Evolutionary conservation across 1,140 invertebrate genomes (phyloP).

Genomic region (Pseudachorutes palmiensis): DNA sequence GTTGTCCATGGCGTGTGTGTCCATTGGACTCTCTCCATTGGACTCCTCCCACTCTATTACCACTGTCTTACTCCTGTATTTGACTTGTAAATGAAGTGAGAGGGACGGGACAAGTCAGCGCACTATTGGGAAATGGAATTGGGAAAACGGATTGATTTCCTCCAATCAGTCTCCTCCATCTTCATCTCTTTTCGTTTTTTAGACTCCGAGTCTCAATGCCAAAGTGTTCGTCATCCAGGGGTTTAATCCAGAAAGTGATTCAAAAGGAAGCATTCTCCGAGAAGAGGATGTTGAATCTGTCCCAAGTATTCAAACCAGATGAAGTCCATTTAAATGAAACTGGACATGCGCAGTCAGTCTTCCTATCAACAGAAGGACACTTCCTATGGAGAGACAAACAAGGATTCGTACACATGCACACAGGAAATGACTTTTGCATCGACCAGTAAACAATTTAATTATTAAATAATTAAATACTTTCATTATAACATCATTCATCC

Average conservation of each 20-base stretch:
- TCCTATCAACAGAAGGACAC: constrained; percentile 26
- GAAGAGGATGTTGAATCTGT: background rate
- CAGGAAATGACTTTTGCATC: constrained; percentile 31
- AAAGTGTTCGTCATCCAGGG: background rate
- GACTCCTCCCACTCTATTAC: too few relatives aligned
- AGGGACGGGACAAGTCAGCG: too few relatives aligned
- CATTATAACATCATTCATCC: too few relatives aligned
- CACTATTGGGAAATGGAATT: too few relatives aligned
- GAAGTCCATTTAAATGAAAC: background rate
- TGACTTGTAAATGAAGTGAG: too few relatives aligned
- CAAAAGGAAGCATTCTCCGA: background rate
- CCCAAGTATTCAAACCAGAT: background rate
- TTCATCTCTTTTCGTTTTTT: too few relatives aligned
- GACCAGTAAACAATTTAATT: constrained; percentile 31
- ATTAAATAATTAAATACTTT: too few relatives aligned
- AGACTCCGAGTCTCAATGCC: constrained; percentile 10
- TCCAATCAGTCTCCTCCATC: too few relatives aligned
- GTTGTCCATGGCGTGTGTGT: too few relatives aligned
- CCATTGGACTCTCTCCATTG: too few relatives aligned
- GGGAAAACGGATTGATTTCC: too few relatives aligned
- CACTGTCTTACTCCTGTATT: too few relatives aligned
- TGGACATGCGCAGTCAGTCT: background rate
- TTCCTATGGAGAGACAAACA: constrained; percentile 27
- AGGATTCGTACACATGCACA: constrained; percentile 20
- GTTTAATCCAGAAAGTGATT: background rate